A percentile compares a stretch with the other conserved stretches of the same genome.
These are phyloP conservation scores for Goniozus legneri DNA, from an alignment of 1,140 invertebrate genomes.

Conservation along the genomic window DNA sequence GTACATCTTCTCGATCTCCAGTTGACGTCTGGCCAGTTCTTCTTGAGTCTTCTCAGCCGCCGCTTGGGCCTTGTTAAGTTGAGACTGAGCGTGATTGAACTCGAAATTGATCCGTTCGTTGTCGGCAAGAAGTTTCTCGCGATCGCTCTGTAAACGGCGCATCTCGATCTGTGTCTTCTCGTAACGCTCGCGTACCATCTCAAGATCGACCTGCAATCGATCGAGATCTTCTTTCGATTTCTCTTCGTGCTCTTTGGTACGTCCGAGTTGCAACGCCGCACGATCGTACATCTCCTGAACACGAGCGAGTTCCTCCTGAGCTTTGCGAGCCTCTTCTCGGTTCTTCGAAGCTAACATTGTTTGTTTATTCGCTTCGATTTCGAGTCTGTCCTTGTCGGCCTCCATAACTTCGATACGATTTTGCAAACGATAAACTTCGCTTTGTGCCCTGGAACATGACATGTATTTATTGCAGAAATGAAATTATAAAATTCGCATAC, in stretches of 20 bases:
- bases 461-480: constrained; percentile 1
- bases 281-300: constrained; percentile 86
- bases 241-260: constrained; percentile 86
- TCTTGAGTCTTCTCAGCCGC: constrained; percentile 85
- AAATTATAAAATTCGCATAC: background rate
- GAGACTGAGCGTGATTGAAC: constrained; percentile 76
- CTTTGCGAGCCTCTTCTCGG: constrained; percentile 79
- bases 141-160: constrained; percentile 75
- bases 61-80: constrained; percentile 76
- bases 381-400: constrained; percentile 79
- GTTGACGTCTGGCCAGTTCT: constrained; percentile 78
- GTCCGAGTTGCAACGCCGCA: constrained; percentile 74
- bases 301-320: constrained; percentile 79
- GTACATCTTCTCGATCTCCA: constrained; percentile 86
- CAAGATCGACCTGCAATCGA: constrained; percentile 70
- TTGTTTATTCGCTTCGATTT: constrained; percentile 83
- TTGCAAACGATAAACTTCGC: constrained; percentile 82
- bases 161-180: constrained; percentile 85
- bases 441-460: constrained; percentile 70
- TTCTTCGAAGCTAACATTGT: constrained; percentile 73
- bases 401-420: constrained; percentile 82
- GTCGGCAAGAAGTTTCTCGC: constrained; percentile 81
- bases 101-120: constrained; percentile 83
- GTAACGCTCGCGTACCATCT: constrained; percentile 84
- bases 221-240: constrained; percentile 87